phyloP scores from a whole-genome alignment of 2,797 vertebrate genomes.

The Thripadectes ignobilis region DNA sequence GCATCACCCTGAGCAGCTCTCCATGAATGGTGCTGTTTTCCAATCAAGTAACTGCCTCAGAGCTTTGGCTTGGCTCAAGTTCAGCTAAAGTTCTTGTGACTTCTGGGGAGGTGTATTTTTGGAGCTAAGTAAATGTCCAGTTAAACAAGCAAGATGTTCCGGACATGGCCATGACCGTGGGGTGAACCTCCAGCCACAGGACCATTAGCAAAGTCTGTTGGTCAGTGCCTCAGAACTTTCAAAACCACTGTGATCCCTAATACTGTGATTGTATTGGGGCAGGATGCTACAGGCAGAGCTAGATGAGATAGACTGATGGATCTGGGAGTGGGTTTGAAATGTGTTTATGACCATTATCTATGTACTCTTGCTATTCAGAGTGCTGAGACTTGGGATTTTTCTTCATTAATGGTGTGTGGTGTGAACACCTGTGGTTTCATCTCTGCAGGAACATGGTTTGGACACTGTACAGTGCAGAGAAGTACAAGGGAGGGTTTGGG shows the following conservation, averaged over 20 bases:
- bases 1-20: background rate
- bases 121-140: background rate
- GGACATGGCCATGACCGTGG: background rate
- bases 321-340: background rate
- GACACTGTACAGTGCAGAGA: background rate
- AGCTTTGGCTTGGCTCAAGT: background rate
- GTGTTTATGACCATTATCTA: background rate
- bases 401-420: background rate
- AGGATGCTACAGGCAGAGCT: too few relatives aligned
- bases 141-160: background rate
- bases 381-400: background rate
- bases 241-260: background rate
- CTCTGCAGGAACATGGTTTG: background rate
- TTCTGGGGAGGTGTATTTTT: background rate
- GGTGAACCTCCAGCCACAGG: background rate
- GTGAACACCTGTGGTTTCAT: background rate
- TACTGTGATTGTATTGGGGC: background rate
- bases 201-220: background rate
- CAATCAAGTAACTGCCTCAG: background rate
- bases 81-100: background rate
- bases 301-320: background rate
- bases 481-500: background rate
- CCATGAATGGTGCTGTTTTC: fast-evolving
- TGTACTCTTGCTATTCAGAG: background rate
- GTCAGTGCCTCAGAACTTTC: background rate